Conservation (phyloP, 2,113 vertebrate genomes). For the Anser cygnoides region DNA sequence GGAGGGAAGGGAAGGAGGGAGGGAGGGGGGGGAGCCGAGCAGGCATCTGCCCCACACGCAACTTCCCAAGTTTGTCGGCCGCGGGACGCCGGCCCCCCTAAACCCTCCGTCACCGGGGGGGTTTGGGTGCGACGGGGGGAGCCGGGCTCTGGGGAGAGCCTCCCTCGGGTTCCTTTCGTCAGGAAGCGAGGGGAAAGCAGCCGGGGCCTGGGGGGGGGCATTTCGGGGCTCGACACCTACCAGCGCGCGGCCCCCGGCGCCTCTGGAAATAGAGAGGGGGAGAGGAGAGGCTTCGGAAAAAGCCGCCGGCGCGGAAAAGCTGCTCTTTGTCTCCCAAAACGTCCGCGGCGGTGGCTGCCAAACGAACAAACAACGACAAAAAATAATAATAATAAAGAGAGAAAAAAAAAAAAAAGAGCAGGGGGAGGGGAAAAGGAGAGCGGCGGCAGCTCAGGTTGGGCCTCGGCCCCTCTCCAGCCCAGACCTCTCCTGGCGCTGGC, state of each 20-base stretch:
- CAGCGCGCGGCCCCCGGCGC: not conserved
- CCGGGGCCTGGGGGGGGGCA: not conserved
- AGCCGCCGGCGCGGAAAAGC: slow-evolving; percentile 56
- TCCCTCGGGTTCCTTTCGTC: slow-evolving; percentile 66
- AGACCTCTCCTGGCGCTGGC: not conserved
- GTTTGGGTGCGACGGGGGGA: no score
- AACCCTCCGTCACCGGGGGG: not conserved
- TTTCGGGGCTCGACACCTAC: slow-evolving; percentile 59
- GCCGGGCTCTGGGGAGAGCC: not conserved
- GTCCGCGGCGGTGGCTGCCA: slow-evolving; percentile 57
- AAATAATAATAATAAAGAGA: not conserved
- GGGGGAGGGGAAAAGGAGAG: not conserved
- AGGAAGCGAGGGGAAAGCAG: slow-evolving; percentile 21
- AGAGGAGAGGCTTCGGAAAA: slow-evolving; percentile 51
- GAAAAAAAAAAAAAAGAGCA: not conserved
- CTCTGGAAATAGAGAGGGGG: not conserved
- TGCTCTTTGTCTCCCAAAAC: slow-evolving; percentile 79
- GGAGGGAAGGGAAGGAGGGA: not conserved
- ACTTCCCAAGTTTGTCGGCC: slow-evolving; percentile 71
- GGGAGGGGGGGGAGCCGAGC: not conserved
- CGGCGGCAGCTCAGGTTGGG: slow-evolving; percentile 54
- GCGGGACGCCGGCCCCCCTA: slow-evolving; percentile 24
- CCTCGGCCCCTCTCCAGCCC: slow-evolving; percentile 33
- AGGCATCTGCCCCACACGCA: slow-evolving; percentile 65
- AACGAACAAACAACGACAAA: slow-evolving; percentile 50